These are phyloP conservation scores for Drosophila testacea DNA, from an alignment of 2,888 invertebrate genomes.

Conservation along the genomic window DNA sequence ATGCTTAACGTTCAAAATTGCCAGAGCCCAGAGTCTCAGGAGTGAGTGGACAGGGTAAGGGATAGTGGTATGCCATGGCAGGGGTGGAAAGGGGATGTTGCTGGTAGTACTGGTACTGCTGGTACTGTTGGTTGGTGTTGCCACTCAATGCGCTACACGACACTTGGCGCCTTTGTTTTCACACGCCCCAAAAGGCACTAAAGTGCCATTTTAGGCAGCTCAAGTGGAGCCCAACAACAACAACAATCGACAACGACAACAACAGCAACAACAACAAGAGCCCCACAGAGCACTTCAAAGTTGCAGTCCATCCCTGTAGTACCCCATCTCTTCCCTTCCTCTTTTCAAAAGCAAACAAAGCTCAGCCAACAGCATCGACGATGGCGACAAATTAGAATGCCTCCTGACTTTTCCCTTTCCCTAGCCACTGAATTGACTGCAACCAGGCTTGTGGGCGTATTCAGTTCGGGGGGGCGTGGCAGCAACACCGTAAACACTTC, in stretches of 20 bases:
- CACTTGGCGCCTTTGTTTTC: constrained; percentile 78
- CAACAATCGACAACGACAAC: constrained; percentile 22
- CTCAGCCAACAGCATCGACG: constrained; percentile 51
- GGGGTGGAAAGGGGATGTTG: neutral
- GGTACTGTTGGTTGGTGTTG: constrained; percentile 49
- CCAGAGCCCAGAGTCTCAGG: constrained; percentile 12
- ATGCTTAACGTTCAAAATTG: constrained; percentile 75
- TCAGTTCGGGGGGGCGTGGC: constrained; percentile 63
- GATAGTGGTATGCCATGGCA: neutral
- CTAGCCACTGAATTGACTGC: constrained; percentile 27
- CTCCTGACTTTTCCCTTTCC: constrained; percentile 19
- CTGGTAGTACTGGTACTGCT: constrained; percentile 5
- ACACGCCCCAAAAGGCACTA: constrained; percentile 81
- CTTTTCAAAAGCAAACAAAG: constrained; percentile 44
- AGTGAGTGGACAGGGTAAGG: constrained; percentile 16
- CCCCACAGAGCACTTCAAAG: constrained; percentile 70
- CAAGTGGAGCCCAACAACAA: constrained; percentile 71
- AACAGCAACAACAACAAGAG: constrained; percentile 1
- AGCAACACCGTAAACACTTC: constrained; percentile 65
- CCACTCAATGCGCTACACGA: constrained; percentile 76
- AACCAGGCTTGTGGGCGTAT: constrained; percentile 16
- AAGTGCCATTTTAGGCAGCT: constrained; percentile 83
- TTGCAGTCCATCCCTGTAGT: constrained; percentile 53
- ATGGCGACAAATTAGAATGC: constrained; percentile 79
- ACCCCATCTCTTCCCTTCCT: too few relatives aligned